A percentile compares a stretch with the other conserved stretches of the same genome.
These are phyloP conservation scores for Pangasius krempfi DNA, from an alignment of 2,797 vertebrate genomes.

Conservation along the genomic window DNA sequence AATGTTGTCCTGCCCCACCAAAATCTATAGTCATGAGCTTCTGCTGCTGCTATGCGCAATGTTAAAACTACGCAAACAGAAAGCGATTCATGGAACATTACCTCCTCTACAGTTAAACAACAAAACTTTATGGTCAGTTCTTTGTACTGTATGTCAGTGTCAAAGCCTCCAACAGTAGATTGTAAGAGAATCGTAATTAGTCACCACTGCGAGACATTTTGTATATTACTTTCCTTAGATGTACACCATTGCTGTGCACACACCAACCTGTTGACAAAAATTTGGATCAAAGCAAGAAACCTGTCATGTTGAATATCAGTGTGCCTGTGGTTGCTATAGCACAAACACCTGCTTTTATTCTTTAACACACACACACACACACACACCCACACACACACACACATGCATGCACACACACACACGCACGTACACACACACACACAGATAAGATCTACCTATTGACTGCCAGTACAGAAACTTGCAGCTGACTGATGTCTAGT, in stretches of 20 bases:
- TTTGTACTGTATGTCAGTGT: neutral
- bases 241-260: constrained; percentile 26
- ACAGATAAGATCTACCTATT: constrained; percentile 2
- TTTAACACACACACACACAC: constrained; percentile 27
- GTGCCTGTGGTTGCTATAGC: constrained; percentile 62
- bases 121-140: neutral
- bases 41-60: neutral
- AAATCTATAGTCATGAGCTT: neutral
- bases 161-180: neutral
- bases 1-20: neutral
- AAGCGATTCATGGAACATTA: neutral
- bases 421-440: neutral
- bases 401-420: constrained; percentile 4
- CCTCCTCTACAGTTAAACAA: neutral
- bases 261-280: constrained; percentile 57
- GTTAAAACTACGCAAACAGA: neutral
- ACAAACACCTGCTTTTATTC: constrained; percentile 45
- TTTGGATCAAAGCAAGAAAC: constrained; percentile 67
- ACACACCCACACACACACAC: neutral
- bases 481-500: constrained; percentile 22
- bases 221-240: neutral
- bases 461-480: constrained; percentile 16
- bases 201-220: neutral
- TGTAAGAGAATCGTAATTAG: neutral
- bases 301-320: constrained; percentile 52